phyloP scores from a whole-genome alignment of 2,113 vertebrate genomes.

The Leucoraja erinaceus region DNA sequence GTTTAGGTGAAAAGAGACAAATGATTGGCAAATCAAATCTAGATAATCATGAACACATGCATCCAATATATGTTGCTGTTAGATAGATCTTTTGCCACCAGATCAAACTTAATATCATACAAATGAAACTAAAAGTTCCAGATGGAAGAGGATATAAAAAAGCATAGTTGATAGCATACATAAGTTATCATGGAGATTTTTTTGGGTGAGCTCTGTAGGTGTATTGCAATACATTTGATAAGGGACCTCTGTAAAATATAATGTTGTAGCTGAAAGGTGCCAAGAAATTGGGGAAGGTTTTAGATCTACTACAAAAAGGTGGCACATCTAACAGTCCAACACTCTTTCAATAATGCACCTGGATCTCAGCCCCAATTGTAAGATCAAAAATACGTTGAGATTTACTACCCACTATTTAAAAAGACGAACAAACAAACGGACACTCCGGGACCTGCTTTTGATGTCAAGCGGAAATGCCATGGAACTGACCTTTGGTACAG shows the following conservation, averaged over 20 bases:
- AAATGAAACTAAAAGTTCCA: neutral
- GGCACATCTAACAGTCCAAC: neutral
- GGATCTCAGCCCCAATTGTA: neutral
- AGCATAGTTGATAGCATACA: neutral
- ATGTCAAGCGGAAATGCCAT: neutral
- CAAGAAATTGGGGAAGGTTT: no score
- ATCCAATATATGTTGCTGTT: neutral
- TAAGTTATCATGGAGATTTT: neutral
- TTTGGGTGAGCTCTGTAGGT: neutral
- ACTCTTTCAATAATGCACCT: neutral
- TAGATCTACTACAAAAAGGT: no score
- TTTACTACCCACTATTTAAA: neutral
- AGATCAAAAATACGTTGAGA: neutral
- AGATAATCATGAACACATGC: neutral
- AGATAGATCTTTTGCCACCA: neutral
- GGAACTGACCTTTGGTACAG: neutral
- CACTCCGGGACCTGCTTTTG: neutral
- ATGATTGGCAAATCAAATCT: neutral
- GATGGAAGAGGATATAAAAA: neutral
- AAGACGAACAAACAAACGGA: neutral
- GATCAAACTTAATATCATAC: neutral
- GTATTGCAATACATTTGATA: neutral
- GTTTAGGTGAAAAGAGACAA: neutral
- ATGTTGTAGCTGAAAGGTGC: no score
- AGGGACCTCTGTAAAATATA: neutral